Evolutionary conservation across 2,113 vertebrate genomes (phyloP).

Genomic region (Perca flavescens): DNA sequence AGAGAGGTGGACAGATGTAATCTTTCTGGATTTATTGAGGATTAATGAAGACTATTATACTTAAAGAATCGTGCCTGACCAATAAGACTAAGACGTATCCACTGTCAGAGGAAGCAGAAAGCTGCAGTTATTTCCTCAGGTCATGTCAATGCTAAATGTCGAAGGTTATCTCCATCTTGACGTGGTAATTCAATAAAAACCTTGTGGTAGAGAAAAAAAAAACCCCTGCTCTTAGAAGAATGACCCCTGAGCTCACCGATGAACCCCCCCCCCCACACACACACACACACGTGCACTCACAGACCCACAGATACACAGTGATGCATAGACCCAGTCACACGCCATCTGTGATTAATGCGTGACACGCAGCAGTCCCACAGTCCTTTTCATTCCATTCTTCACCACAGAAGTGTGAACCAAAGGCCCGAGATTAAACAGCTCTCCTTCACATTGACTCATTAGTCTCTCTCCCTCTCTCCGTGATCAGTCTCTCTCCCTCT

Average conservation of each 20-base stretch:
- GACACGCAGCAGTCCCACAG: conserved; percentile 35
- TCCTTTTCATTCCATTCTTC: conserved; percentile 67
- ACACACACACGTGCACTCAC: not conserved
- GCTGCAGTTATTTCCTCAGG: conserved; percentile 31
- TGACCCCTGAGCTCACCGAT: conserved; percentile 16
- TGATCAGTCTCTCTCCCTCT: conserved; percentile 33
- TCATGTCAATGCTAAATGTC: conserved; percentile 64
- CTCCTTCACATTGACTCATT: conserved; percentile 71
- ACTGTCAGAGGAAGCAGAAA: conserved; percentile 14
- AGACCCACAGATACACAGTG: conserved; percentile 5
- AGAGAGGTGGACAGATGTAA: conserved; percentile 36
- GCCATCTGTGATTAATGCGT: conserved; percentile 60
- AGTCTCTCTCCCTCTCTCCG: conserved; percentile 61
- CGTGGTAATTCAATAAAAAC: conserved; percentile 72
- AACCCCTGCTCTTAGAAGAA: conserved; percentile 19
- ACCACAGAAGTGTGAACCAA: conserved; percentile 66
- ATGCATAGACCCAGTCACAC: not conserved
- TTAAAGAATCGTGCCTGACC: conserved; percentile 30
- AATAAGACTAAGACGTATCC: conserved; percentile 26
- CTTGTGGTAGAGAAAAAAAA: conserved; percentile 14
- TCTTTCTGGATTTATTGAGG: conserved; percentile 51
- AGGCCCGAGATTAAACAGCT: conserved; percentile 73
- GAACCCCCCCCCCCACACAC: not conserved
- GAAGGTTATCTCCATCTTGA: conserved; percentile 67
- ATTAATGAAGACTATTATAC: conserved; percentile 56